These are phyloP conservation scores for Arenaria interpres DNA, from an alignment of 2,113 vertebrate genomes.

Conservation along the genomic window DNA sequence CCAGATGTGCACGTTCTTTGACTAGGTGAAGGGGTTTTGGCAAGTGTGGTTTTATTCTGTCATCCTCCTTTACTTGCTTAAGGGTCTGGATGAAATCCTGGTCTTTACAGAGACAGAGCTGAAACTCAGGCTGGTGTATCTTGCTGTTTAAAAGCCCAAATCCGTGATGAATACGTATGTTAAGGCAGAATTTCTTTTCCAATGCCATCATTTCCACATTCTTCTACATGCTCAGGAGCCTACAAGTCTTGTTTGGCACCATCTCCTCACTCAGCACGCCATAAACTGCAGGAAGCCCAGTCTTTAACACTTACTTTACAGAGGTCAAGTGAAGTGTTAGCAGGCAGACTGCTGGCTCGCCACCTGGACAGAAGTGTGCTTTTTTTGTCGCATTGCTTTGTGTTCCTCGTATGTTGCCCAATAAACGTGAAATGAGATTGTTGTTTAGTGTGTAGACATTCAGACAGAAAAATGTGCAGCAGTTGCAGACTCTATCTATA, in stretches of 20 bases:
- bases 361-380: background rate
- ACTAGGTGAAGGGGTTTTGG: background rate
- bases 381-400: background rate
- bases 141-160: background rate
- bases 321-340: background rate
- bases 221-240: background rate
- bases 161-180: background rate
- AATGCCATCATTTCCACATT: background rate
- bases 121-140: background rate
- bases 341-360: background rate
- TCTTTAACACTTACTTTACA: slow-evolving; percentile 17
- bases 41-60: background rate
- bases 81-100: background rate
- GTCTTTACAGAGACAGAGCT: background rate
- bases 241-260: background rate
- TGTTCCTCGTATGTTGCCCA: background rate
- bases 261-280: background rate
- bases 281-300: slow-evolving; percentile 13
- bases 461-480: background rate
- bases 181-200: background rate
- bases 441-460: background rate
- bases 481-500: background rate
- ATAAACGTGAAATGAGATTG: background rate
- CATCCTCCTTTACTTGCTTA: background rate
- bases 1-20: background rate